Percentiles rank a stretch among this genome's conserved stretches.
Conservation (phyloP, 2,797 vertebrate species). For the Morus bassanus region DNA sequence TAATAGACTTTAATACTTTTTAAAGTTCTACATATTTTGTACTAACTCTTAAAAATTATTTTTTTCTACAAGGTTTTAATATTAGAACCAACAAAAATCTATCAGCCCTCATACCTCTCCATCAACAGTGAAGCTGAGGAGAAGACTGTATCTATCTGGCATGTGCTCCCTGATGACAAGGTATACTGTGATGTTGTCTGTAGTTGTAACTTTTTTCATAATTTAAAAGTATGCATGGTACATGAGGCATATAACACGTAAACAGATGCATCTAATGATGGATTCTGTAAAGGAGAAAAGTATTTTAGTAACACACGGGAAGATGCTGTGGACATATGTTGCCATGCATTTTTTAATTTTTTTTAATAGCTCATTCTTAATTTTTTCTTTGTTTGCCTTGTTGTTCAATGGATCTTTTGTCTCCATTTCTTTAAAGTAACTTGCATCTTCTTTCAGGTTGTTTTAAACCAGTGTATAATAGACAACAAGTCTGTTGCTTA, state of each 20-base stretch:
- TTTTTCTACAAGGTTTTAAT: conserved; percentile 87
- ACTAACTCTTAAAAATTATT: background rate
- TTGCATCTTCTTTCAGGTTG: background rate
- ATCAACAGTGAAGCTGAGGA: conserved; percentile 97
- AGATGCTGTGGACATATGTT: background rate
- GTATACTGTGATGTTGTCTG: conserved; percentile 65
- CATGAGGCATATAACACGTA: background rate
- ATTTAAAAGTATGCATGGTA: background rate
- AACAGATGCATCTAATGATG: background rate
- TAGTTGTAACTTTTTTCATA: background rate
- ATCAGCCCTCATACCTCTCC: conserved; percentile 95
- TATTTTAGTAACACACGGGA: background rate
- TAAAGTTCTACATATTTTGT: background rate
- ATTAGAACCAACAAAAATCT: conserved; percentile 96
- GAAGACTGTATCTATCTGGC: conserved; percentile 96
- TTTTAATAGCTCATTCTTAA: background rate
- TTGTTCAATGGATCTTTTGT: background rate
- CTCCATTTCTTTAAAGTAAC: background rate
- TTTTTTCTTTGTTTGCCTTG: background rate
- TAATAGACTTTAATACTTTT: background rate
- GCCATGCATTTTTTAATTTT: background rate
- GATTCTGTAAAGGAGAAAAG: background rate
- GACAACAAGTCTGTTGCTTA: background rate
- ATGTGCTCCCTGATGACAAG: conserved; percentile 93
- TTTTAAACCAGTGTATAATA: background rate